Evolutionary conservation across 2,888 invertebrate species (phyloP).

Genomic region (Oeneis ivallda): DNA sequence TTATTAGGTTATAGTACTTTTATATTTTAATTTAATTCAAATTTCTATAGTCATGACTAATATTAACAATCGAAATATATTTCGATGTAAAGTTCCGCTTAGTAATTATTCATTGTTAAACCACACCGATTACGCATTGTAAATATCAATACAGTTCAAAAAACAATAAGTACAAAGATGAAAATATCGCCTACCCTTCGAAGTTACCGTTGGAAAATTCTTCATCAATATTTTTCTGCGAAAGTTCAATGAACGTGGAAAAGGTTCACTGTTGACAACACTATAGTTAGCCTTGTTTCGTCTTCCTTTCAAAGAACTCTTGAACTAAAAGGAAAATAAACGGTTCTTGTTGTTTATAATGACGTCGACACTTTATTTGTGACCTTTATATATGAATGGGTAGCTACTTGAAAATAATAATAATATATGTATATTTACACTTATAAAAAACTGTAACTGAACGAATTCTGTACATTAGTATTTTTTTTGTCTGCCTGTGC

Average conservation of each 20-base stretch:
- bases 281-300: slow-evolving; percentile 31
- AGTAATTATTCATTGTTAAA: slow-evolving; percentile 16
- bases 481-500: no score
- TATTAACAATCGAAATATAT: neutral
- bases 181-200: slow-evolving; percentile 14
- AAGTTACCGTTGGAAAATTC: slow-evolving; percentile 24
- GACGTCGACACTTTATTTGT: slow-evolving; percentile 28
- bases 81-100: slow-evolving; percentile 24
- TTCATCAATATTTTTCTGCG: slow-evolving; percentile 32
- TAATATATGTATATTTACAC: neutral
- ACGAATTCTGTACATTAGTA: no score
- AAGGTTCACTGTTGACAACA: slow-evolving; percentile 27
- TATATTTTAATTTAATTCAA: slow-evolving; percentile 2
- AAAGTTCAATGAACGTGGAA: slow-evolving; percentile 36
- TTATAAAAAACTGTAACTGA: no score
- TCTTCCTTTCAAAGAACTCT: slow-evolving; percentile 31
- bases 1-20: neutral
- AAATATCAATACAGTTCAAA: slow-evolving; percentile 12
- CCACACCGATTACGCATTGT: slow-evolving; percentile 9
- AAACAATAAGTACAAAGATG: slow-evolving; percentile 13
- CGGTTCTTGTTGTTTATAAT: slow-evolving; percentile 29
- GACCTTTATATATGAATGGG: slow-evolving; percentile 30
- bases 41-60: neutral
- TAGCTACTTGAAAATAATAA: slow-evolving; percentile 28
- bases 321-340: slow-evolving; percentile 32